A percentile compares a stretch with the other conserved stretches of the same genome.
Evolutionary conservation across 2,888 invertebrate species (phyloP).

Genomic region (Drosophila sordidula): DNA sequence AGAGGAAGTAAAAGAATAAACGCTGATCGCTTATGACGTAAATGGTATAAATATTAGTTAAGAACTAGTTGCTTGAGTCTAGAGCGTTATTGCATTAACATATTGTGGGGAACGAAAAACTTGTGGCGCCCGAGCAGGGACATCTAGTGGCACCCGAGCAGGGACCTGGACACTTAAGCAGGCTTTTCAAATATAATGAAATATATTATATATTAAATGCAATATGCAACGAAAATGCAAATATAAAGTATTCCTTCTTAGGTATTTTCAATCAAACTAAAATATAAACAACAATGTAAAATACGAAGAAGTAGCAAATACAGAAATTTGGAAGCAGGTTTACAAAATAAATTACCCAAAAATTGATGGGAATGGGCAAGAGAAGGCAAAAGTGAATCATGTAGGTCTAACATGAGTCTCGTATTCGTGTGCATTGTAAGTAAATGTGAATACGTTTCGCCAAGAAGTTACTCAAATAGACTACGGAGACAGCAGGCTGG

Average conservation of each 20-base stretch:
- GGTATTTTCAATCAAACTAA: too few relatives aligned
- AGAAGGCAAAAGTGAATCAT: constrained; percentile 29
- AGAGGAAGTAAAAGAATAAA: constrained; percentile 19
- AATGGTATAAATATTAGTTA: constrained; percentile 26
- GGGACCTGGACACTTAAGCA: too few relatives aligned
- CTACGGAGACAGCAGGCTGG: constrained; percentile 19
- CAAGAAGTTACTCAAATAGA: constrained; percentile 41
- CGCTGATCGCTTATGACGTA: constrained; percentile 41
- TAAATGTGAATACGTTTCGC: constrained; percentile 37
- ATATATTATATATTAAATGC: too few relatives aligned
- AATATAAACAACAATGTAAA: too few relatives aligned
- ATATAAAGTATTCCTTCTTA: too few relatives aligned
- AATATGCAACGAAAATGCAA: too few relatives aligned
- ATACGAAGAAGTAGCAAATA: not conserved
- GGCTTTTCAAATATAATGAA: too few relatives aligned
- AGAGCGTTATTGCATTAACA: too few relatives aligned
- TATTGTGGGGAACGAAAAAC: too few relatives aligned
- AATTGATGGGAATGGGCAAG: constrained; percentile 6
- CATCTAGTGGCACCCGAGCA: too few relatives aligned
- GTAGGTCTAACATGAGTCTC: constrained; percentile 16
- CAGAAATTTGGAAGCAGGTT: not conserved
- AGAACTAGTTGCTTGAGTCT: not conserved
- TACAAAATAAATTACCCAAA: constrained; percentile 1
- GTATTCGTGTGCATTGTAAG: constrained; percentile 30
- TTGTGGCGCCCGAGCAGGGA: too few relatives aligned